Conservation (phyloP, 2,888 invertebrate species). For the Luperina testacea region DNA sequence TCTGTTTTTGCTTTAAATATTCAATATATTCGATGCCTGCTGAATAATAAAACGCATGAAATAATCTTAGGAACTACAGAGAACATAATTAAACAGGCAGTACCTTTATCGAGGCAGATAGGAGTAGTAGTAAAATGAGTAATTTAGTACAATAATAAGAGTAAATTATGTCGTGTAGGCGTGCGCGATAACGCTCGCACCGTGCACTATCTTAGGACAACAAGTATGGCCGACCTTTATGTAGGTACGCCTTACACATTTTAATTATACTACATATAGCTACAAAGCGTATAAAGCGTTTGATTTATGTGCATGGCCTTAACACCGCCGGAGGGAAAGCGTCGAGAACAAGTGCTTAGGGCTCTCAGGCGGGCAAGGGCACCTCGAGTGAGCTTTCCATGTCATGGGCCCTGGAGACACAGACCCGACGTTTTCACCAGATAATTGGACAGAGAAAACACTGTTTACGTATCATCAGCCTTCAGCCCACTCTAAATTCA, state of each 20-base stretch:
- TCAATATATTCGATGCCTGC: slow-evolving; percentile 19
- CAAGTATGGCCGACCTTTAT: slow-evolving; percentile 59
- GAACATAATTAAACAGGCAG: slow-evolving; percentile 14
- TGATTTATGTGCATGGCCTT: slow-evolving; percentile 57
- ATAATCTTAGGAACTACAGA: slow-evolving; percentile 19
- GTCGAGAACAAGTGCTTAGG: slow-evolving; percentile 43
- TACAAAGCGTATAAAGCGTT: slow-evolving; percentile 16
- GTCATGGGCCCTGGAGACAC: slow-evolving; percentile 24
- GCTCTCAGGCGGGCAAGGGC: slow-evolving; percentile 44
- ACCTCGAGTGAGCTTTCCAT: slow-evolving; percentile 31
- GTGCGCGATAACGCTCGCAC: slow-evolving; percentile 55
- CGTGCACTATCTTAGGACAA: slow-evolving; percentile 59
- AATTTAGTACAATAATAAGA: slow-evolving; percentile 64
- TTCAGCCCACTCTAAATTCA: slow-evolving; percentile 22
- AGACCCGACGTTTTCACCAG: slow-evolving; percentile 21
- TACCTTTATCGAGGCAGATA: slow-evolving; percentile 59
- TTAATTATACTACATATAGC: slow-evolving; percentile 46
- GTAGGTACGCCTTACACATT: slow-evolving; percentile 36
- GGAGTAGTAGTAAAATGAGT: slow-evolving; percentile 59
- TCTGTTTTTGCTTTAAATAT: slow-evolving; percentile 32
- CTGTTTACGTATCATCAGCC: slow-evolving; percentile 24
- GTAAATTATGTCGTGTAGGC: slow-evolving; percentile 64
- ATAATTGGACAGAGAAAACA: slow-evolving; percentile 30
- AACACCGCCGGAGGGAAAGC: slow-evolving; percentile 53
- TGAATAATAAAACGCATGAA: slow-evolving; percentile 12